phyloP scores from a whole-genome alignment of 2,888 invertebrate species.

The Hofmannophila pseudospretella region DNA sequence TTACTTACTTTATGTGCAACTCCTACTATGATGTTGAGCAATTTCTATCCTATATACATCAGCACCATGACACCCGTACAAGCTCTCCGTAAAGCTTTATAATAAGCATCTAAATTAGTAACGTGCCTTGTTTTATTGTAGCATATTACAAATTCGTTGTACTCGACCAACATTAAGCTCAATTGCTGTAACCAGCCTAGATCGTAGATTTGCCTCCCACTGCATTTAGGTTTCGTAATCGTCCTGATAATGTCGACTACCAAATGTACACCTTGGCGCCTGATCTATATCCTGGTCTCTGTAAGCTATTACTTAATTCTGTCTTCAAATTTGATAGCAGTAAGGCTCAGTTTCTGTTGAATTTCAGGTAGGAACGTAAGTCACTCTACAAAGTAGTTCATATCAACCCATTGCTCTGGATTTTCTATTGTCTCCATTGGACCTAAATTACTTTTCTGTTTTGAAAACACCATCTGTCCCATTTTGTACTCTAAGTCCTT shows the following conservation, averaged over 20 bases:
- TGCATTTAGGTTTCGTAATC: constrained; percentile 36
- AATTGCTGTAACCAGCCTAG: constrained; percentile 34
- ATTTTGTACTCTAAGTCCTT: constrained; percentile 33
- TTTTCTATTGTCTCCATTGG: constrained; percentile 45
- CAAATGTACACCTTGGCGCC: constrained; percentile 38
- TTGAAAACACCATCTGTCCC: constrained; percentile 10
- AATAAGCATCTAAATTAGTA: too few species aligned
- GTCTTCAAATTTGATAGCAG: constrained; percentile 17
- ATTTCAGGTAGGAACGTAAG: constrained; percentile 15
- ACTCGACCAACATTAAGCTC: constrained; percentile 27
- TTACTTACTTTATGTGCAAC: too few species aligned
- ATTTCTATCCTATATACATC: too few species aligned
- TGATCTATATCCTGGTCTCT: constrained; percentile 33
- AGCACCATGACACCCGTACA: neutral
- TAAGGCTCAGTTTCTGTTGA: constrained; percentile 13
- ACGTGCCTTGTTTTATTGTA: neutral
- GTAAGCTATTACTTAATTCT: constrained; percentile 14
- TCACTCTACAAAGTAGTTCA: constrained; percentile 24
- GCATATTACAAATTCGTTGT: constrained; percentile 8
- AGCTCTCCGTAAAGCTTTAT: neutral
- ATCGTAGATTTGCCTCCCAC: constrained; percentile 37
- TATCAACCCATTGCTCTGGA: constrained; percentile 37
- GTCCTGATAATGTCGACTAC: constrained; percentile 28
- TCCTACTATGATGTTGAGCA: too few species aligned
- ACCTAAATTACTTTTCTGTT: constrained; percentile 16